phyloP scores from a whole-genome alignment of 2,113 vertebrate genomes.

The Thomomys bottae region DNA sequence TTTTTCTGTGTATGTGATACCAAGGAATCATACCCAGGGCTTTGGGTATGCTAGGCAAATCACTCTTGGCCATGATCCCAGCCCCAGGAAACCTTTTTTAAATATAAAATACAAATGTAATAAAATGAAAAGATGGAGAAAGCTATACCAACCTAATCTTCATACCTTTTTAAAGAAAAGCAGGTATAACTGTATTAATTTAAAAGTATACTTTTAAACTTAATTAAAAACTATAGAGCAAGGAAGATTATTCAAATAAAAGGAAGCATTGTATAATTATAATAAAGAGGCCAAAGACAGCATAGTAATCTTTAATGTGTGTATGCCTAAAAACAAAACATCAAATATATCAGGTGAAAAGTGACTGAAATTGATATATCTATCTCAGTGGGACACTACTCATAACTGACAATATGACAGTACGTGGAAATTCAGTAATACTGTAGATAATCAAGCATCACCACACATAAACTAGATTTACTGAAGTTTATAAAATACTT shows the following conservation, averaged over 20 bases:
- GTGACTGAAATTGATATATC: too few relatives aligned
- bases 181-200: not conserved
- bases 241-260: not conserved
- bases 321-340: not conserved
- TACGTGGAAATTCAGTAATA: not conserved
- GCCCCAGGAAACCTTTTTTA: not conserved
- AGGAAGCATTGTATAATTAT: not conserved
- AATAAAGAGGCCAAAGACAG: not conserved
- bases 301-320: not conserved
- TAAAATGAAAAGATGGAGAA: not conserved
- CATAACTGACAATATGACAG: not conserved
- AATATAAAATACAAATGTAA: not conserved
- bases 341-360: too few relatives aligned
- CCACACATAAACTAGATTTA: not conserved
- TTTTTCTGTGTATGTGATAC: too few relatives aligned
- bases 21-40: too few relatives aligned
- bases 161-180: not conserved
- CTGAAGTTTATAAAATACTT: not conserved
- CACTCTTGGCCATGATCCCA: too few relatives aligned
- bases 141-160: not conserved
- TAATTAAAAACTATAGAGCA: not conserved
- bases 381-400: too few relatives aligned
- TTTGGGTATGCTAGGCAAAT: too few relatives aligned
- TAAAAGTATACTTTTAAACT: too few relatives aligned
- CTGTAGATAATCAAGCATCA: not conserved